Conservation (phyloP, 2,797 vertebrate species). For the Sebastes vulpes region DNA sequence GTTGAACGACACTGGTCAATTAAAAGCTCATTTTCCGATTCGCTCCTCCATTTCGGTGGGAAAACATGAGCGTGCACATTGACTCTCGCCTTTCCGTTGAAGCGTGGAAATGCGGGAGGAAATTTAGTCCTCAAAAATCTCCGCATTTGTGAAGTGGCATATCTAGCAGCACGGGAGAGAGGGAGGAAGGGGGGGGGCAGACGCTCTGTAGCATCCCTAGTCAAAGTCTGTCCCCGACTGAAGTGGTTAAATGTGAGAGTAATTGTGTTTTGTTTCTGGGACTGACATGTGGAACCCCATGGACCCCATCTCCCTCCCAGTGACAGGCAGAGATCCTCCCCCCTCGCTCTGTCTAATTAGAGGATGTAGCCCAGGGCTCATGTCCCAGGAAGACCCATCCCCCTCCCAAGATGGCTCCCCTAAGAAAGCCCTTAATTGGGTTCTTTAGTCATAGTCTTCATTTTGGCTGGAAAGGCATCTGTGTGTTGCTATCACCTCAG, state of each 20-base stretch:
- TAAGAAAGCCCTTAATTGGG: conserved; percentile 90
- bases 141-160: conserved; percentile 54
- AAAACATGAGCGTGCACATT: conserved; percentile 28
- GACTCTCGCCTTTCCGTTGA: not conserved
- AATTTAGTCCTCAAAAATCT: conserved; percentile 53
- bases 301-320: conserved; percentile 88
- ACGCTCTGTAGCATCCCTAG: conserved; percentile 63
- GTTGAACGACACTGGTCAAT: conserved; percentile 42
- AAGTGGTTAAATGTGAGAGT: conserved; percentile 86
- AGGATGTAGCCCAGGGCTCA: conserved; percentile 89
- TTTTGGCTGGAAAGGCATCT: conserved; percentile 85
- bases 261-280: conserved; percentile 87
- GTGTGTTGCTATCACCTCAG: conserved; percentile 84
- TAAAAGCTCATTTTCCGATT: conserved; percentile 41
- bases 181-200: not conserved
- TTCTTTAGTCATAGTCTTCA: conserved; percentile 90
- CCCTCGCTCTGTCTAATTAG: conserved; percentile 88
- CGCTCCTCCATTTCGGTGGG: conserved; percentile 18
- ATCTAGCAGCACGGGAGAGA: conserved; percentile 27
- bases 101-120: conserved; percentile 17
- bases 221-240: conserved; percentile 78
- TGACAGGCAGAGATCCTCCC: conserved; percentile 88
- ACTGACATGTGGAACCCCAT: conserved; percentile 86
- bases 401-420: conserved; percentile 87
- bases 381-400: conserved; percentile 87